phyloP scores from a whole-genome alignment of 2,888 invertebrate species.

The Andrena chrysosceles region DNA sequence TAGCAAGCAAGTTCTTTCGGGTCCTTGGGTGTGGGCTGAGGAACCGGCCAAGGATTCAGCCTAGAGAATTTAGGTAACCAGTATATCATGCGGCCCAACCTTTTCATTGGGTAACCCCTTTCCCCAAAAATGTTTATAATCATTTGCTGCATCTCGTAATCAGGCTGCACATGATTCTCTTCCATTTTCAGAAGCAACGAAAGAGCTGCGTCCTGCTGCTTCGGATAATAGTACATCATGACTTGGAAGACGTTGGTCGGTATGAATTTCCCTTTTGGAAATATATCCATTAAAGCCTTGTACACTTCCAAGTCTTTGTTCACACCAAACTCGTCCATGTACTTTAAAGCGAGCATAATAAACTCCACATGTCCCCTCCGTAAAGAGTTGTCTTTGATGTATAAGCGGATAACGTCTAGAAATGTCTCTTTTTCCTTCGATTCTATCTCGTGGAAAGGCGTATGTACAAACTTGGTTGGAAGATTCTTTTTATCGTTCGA shows the following conservation, averaged over 20 bases:
- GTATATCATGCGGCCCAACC: slow-evolving; percentile 93
- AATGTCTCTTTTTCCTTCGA: slow-evolving; percentile 89
- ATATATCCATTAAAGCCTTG: slow-evolving; percentile 92
- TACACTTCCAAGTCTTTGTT: slow-evolving; percentile 94
- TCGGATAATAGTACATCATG: slow-evolving; percentile 97
- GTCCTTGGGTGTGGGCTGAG: slow-evolving; percentile 92
- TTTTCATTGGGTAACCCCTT: slow-evolving; percentile 90
- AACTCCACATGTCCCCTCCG: slow-evolving; percentile 97
- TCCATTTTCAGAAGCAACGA: slow-evolving; percentile 98
- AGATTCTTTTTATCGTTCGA: neutral
- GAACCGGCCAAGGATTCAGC: slow-evolving; percentile 94
- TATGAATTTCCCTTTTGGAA: slow-evolving; percentile 96
- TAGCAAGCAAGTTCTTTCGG: slow-evolving; percentile 91
- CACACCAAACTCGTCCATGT: slow-evolving; percentile 96
- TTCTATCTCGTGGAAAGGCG: slow-evolving; percentile 85
- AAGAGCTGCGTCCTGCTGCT: slow-evolving; percentile 97
- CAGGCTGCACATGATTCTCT: slow-evolving; percentile 95
- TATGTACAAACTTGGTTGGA: neutral
- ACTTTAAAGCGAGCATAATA: slow-evolving; percentile 94
- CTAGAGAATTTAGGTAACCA: slow-evolving; percentile 98
- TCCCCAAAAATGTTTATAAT: slow-evolving; percentile 94
- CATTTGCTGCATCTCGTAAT: slow-evolving; percentile 94
- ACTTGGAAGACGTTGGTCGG: slow-evolving; percentile 93
- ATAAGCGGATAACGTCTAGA: slow-evolving; percentile 91
- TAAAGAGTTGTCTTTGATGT: slow-evolving; percentile 89